Evolutionary conservation across 2,888 invertebrate genomes (phyloP), one percentile per base, ranked within the genome.

Genomic region (Lepidochitona cinerea): DNA sequence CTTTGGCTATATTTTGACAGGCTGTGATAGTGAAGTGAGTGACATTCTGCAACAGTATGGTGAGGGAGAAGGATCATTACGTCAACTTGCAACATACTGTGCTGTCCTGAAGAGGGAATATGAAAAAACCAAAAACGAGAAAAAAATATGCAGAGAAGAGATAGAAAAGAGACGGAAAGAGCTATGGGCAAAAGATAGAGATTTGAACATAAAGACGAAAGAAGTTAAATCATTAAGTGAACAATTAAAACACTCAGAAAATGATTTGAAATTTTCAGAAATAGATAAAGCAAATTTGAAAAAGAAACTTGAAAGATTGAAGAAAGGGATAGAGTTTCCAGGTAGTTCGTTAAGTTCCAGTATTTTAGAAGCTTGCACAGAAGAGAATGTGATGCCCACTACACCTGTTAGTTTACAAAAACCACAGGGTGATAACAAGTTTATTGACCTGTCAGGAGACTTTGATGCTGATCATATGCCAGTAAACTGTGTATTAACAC

Each of bases 71-170:
- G 75, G 75, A 35, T 79, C 82, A 12, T 68, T 84, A 0, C 80
- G 81, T 54, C 82, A 84, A 70, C 72, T 89, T 26, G 82, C 86
- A 0, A 81, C 83, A 29, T 85, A 87, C 72, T 82, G 85, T 32
- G 79, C 82, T 23, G 84, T 89, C 7, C 73, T 88, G 33, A 86
- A 88, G 71, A 78, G 86, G 14, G 89, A 89, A 75, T 86, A 84
- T 37, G 83, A 84, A 71, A 80, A 85, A 70, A 78, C 84, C 9
- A 83, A 84, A 72, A 59, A 74, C 14, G 87, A 88, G 32, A 85
- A 85, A 72, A 80, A 82, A 72, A 72, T 76, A 1, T 64, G 85
- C 23, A 83, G 83, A 59, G 84, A 86, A 7, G 80, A 85, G 37
- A 75, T 77, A 49, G 84, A 85, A 18, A 83, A 81, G 66, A 75